Base-by-base conservation (phyloP, 1,140 invertebrate species). In the Drosophila arizonae region DNA sequence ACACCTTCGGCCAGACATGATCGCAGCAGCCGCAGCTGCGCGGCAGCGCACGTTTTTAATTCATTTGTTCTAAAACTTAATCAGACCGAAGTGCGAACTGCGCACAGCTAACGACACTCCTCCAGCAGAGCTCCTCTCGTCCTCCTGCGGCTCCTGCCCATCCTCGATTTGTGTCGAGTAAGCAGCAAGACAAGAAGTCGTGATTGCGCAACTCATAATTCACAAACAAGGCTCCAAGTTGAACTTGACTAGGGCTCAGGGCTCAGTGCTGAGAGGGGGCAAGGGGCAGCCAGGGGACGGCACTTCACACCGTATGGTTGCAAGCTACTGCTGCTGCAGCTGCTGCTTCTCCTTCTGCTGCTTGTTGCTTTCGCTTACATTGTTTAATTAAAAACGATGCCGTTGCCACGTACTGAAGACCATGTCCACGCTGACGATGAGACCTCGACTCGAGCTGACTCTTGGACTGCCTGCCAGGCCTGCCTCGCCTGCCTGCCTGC, bases 61-160 rank as follows among this genome's bases (percentile, higher is more conserved):
- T 88, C 85, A 88, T 88, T 88, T 88, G 84, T 88, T 88, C 84
- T 88, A 87, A 87, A 84, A 87, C 84, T 87, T 87, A 87, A 87
- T 87, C 84, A 87, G 76, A 58, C 58, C 64, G 24, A 77, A 62
- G 64, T 62, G 63, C 63, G 68, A 76, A 81, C 67, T 50, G 48
- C 56, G 28, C 52, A 51, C 48, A 17, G 24, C 11, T n/a, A 51
- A 51, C 24, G 36, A 55, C 30, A 55, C 52, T 17, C 15, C 51
- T 17, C 13, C 70, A 36, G 36, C 50, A 28, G 28, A 15, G 26
- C 21, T 13, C 24, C 21, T 24, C 13, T 51, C 21, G 43, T 6
- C n/a, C 33, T 6, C 13, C 9, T 17, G 36, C 43, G 10, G 28
- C 41, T 39, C n/a, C 50, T 30, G 24, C 24, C 11, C 8, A 24